These are phyloP conservation scores for Pseudochromis fuscus DNA, from an alignment of 2,797 vertebrate genomes.

Conservation along the genomic window DNA sequence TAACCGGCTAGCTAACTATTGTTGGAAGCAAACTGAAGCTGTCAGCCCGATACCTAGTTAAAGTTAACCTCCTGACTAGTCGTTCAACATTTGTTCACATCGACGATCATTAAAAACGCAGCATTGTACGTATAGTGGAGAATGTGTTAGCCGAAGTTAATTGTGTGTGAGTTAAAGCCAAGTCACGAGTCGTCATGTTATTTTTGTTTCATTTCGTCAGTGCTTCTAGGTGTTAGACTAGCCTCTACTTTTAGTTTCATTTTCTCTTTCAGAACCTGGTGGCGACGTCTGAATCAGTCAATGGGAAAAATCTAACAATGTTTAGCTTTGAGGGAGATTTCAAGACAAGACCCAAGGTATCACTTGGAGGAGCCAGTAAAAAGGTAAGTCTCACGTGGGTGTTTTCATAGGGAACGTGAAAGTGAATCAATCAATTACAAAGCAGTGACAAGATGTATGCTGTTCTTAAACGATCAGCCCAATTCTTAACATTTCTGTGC, in stretches of 20 bases:
- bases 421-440: background rate
- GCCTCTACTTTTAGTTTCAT: background rate
- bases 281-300: conserved; percentile 52
- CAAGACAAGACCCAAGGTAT: conserved; percentile 98
- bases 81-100: background rate
- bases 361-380: conserved; percentile 96
- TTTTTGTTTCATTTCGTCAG: conserved; percentile 9
- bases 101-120: background rate
- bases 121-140: background rate
- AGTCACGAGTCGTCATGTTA: conserved; percentile 4
- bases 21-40: conserved; percentile 55
- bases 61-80: conserved; percentile 1
- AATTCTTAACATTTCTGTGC: background rate
- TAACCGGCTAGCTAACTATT: conserved; percentile 76
- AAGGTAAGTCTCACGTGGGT: conserved; percentile 85
- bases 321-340: conserved; percentile 99
- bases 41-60: conserved; percentile 14
- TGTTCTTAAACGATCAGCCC: background rate
- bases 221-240: background rate
- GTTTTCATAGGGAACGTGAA: too few relatives aligned
- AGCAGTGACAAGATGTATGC: background rate
- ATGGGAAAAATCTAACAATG: conserved; percentile 94
- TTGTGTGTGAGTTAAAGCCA: conserved; percentile 3
- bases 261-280: conserved; percentile 64
- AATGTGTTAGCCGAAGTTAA: background rate